Conservation (phyloP, 2,888 invertebrate species). For the Lomographa bimaculata region DNA sequence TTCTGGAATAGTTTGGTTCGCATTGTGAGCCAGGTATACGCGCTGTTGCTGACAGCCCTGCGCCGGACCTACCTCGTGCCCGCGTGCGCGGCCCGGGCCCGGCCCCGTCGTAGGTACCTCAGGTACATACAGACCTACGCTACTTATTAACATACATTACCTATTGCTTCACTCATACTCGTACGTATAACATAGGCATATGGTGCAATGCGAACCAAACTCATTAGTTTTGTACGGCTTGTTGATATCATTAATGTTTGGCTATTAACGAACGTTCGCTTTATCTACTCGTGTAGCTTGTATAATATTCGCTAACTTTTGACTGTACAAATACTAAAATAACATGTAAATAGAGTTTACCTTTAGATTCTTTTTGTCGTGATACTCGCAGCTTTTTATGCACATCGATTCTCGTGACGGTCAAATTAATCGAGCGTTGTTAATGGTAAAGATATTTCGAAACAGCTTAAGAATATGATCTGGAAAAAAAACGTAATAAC, state of each 20-base stretch:
- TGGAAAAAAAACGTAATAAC: too few relatives aligned
- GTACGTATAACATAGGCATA: constrained; percentile 11
- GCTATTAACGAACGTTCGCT: constrained; percentile 8
- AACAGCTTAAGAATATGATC: too few relatives aligned
- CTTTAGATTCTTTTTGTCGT: too few relatives aligned
- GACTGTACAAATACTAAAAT: too few relatives aligned
- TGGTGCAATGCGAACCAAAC: constrained; percentile 62
- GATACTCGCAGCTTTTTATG: too few relatives aligned
- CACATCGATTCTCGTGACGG: too few relatives aligned
- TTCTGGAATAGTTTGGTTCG: constrained; percentile 66
- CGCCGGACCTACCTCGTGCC: constrained; percentile 45
- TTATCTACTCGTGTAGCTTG: constrained; percentile 1
- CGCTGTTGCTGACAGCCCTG: constrained; percentile 50
- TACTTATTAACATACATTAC: constrained; percentile 27
- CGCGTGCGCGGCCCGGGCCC: constrained; percentile 42
- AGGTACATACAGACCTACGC: constrained; percentile 43
- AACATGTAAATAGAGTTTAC: constrained; percentile 8
- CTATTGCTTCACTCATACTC: constrained; percentile 37
- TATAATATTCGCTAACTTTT: background rate
- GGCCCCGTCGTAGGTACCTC: constrained; percentile 41
- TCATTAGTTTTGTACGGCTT: constrained; percentile 31
- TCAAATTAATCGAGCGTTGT: too few relatives aligned
- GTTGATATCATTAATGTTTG: constrained; percentile 7
- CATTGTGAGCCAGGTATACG: constrained; percentile 59
- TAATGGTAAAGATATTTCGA: too few relatives aligned